phyloP scores from a whole-genome alignment of 2,888 invertebrate genomes.

The Atethmia centrago region DNA sequence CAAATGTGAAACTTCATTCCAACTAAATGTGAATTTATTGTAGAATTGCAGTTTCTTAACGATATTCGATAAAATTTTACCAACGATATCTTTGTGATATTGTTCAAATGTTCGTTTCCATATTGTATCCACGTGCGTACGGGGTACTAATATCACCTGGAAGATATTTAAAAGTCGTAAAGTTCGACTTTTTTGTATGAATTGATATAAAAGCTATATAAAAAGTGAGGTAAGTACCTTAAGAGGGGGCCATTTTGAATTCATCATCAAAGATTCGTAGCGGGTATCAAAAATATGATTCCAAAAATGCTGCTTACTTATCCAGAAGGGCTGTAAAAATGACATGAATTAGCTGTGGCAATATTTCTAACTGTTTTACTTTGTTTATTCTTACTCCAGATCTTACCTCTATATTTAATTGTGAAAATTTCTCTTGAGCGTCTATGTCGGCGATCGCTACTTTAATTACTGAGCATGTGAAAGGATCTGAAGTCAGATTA shows the following conservation, averaged over 20 bases:
- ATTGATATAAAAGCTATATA: neutral
- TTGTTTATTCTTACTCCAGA: neutral
- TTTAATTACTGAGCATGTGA: constrained; percentile 71
- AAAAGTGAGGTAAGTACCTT: constrained; percentile 72
- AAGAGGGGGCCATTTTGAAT: constrained; percentile 82
- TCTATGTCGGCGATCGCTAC: constrained; percentile 77
- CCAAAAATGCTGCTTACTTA: constrained; percentile 79
- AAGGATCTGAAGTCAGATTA: constrained; percentile 68
- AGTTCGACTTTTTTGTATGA: neutral
- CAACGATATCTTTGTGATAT: constrained; percentile 79
- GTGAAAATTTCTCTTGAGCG: constrained; percentile 76
- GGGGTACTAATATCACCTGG: constrained; percentile 84
- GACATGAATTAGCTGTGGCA: constrained; percentile 12
- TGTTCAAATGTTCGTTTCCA: constrained; percentile 82
- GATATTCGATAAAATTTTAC: constrained; percentile 80
- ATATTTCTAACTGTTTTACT: neutral
- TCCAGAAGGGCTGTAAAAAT: constrained; percentile 79
- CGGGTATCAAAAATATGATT: constrained; percentile 82
- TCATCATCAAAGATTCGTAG: constrained; percentile 84
- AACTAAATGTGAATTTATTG: constrained; percentile 81
- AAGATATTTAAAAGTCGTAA: constrained; percentile 27
- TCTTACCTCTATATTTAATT: constrained; percentile 83
- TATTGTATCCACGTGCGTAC: constrained; percentile 80
- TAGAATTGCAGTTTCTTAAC: constrained; percentile 86
- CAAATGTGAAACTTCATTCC: constrained; percentile 86